Percentiles rank a stretch among this genome's conserved stretches.
phyloP scores from a whole-genome alignment of 2,113 vertebrate species.

The Dendropsophus ebraccatus region DNA sequence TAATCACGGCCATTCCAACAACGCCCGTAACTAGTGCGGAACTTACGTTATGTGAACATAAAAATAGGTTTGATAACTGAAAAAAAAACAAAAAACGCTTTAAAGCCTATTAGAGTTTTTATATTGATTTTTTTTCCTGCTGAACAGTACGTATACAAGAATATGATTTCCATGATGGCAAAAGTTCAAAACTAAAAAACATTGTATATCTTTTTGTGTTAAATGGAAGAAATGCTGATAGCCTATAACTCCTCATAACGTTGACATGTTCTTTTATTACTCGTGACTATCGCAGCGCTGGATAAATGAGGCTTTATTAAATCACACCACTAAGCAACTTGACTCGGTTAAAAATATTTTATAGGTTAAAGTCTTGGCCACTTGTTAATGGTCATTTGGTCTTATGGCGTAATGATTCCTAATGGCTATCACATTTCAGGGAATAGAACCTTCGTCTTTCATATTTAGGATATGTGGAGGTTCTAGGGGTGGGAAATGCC shows the following conservation, averaged over 20 bases:
- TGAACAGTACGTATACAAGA: background rate
- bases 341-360: background rate
- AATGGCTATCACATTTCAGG: background rate
- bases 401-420: slow-evolving; percentile 16
- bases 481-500: slow-evolving; percentile 2
- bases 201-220: background rate
- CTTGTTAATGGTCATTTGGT: background rate
- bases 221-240: background rate
- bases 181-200: background rate
- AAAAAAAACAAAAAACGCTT: no score
- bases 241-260: background rate
- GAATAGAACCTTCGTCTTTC: slow-evolving; percentile 18
- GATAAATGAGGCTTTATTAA: background rate
- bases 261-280: background rate
- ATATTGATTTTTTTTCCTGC: background rate
- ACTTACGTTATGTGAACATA: no score
- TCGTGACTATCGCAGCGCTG: background rate
- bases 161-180: background rate
- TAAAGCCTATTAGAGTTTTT: no score
- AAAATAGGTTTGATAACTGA: no score
- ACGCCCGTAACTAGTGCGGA: no score
- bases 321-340: background rate
- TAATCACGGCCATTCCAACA: no score
- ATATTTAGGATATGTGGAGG: background rate
- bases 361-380: background rate